Percentiles rank a stretch among this genome's conserved stretches.
Conservation (phyloP, 2,797 vertebrate genomes). For the Australoheros facetus region DNA sequence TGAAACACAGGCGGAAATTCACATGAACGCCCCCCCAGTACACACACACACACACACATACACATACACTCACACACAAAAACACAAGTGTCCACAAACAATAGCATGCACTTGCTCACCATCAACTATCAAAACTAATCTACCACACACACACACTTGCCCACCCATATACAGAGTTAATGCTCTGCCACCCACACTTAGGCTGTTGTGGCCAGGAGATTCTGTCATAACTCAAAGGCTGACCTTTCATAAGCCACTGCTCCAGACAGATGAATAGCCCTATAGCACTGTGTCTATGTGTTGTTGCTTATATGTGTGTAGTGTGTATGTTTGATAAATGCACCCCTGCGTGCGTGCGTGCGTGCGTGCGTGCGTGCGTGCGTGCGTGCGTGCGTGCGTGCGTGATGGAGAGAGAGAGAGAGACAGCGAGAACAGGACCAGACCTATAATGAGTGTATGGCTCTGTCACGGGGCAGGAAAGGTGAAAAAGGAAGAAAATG, state of each 20-base stretch:
- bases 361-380: neutral
- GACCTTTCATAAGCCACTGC: slow-evolving; percentile 79
- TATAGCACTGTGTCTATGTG: slow-evolving; percentile 50
- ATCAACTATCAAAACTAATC: slow-evolving; percentile 25
- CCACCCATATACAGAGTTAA: slow-evolving; percentile 26
- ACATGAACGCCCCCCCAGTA: slow-evolving; percentile 12
- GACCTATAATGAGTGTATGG: slow-evolving; percentile 53
- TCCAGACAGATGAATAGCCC: slow-evolving; percentile 78
- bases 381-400: neutral
- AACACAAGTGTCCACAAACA: slow-evolving; percentile 29
- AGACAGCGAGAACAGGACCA: slow-evolving; percentile 16
- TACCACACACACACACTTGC: neutral
- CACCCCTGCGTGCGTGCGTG: slow-evolving; percentile 10
- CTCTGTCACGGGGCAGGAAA: slow-evolving; percentile 36
- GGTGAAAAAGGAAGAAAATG: slow-evolving; percentile 47
- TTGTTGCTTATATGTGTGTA: slow-evolving; percentile 20
- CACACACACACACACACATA: neutral
- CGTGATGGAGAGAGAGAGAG: neutral
- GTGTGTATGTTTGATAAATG: neutral
- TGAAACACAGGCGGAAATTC: slow-evolving; percentile 7
- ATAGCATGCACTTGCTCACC: slow-evolving; percentile 20
- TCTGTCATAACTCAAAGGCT: slow-evolving; percentile 79
- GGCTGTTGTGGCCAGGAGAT: slow-evolving; percentile 75
- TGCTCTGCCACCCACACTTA: slow-evolving; percentile 69
- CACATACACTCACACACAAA: slow-evolving; percentile 1